phyloP scores from a whole-genome alignment of 2,113 vertebrate genomes.

The Empidonax traillii region DNA sequence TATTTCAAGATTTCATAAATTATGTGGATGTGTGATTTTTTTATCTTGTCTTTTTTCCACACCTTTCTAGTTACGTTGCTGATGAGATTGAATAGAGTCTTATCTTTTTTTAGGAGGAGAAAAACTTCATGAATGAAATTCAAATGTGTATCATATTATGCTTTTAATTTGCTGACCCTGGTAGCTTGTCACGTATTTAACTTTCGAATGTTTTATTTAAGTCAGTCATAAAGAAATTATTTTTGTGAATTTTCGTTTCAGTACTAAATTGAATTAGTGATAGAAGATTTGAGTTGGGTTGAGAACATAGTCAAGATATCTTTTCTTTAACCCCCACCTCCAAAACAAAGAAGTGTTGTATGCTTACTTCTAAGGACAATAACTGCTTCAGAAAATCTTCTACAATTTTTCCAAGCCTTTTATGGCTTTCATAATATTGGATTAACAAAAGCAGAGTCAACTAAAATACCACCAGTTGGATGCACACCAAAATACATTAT shows the following conservation, averaged over 20 bases:
- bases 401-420: slow-evolving; percentile 16
- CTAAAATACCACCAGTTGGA: background rate
- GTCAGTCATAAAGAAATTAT: background rate
- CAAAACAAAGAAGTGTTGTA: background rate
- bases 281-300: background rate
- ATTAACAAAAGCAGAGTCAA: slow-evolving; percentile 39
- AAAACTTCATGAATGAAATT: background rate
- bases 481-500: background rate
- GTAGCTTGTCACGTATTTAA: background rate
- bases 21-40: background rate
- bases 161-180: background rate
- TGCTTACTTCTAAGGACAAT: background rate
- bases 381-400: background rate
- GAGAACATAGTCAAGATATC: background rate
- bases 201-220: background rate
- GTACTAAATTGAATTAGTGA: background rate
- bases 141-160: background rate
- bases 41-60: background rate
- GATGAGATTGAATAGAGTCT: background rate
- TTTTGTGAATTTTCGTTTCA: background rate
- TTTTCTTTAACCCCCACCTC: background rate
- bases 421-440: slow-evolving; percentile 10
- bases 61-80: background rate
- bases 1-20: background rate
- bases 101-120: background rate